Evolutionary conservation across 1,140 invertebrate species (phyloP).

Genomic region (Euborellia annulipes): DNA sequence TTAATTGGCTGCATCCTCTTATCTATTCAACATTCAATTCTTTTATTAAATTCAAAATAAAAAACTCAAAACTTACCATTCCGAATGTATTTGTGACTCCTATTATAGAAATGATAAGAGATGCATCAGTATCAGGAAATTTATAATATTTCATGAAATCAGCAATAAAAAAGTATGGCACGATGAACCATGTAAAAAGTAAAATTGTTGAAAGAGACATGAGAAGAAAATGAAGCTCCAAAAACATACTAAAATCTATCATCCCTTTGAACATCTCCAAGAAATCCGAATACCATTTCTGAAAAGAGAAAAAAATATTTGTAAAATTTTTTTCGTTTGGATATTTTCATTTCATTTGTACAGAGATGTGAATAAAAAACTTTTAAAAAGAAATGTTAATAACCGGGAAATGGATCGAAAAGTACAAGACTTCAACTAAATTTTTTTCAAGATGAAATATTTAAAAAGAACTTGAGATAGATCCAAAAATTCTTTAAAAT

Average conservation of each 20-base stretch:
- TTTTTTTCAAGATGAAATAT: too few relatives aligned
- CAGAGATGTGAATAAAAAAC: too few relatives aligned
- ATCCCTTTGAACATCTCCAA: slow-evolving; percentile 52
- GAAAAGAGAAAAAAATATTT: slow-evolving; percentile 20
- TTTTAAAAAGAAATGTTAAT: too few relatives aligned
- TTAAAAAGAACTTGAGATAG: too few relatives aligned
- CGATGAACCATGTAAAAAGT: slow-evolving; percentile 78
- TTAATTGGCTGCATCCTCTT: not conserved
- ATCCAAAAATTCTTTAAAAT: too few relatives aligned
- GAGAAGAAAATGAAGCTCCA: slow-evolving; percentile 60
- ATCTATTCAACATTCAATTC: not conserved
- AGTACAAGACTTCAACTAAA: too few relatives aligned
- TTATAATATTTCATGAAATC: slow-evolving; percentile 46
- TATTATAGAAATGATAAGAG: slow-evolving; percentile 60
- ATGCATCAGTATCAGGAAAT: slow-evolving; percentile 52
- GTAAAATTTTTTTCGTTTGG: too few relatives aligned
- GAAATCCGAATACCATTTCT: slow-evolving; percentile 63
- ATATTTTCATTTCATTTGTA: too few relatives aligned
- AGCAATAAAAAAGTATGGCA: slow-evolving; percentile 76
- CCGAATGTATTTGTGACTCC: slow-evolving; percentile 79
- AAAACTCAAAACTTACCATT: slow-evolving; percentile 47
- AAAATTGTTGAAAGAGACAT: slow-evolving; percentile 70
- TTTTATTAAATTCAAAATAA: not conserved
- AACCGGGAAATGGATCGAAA: too few relatives aligned
- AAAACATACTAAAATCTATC: slow-evolving; percentile 64